phyloP scores from a whole-genome alignment of 1,140 invertebrate species.

The Solen grandis region DNA sequence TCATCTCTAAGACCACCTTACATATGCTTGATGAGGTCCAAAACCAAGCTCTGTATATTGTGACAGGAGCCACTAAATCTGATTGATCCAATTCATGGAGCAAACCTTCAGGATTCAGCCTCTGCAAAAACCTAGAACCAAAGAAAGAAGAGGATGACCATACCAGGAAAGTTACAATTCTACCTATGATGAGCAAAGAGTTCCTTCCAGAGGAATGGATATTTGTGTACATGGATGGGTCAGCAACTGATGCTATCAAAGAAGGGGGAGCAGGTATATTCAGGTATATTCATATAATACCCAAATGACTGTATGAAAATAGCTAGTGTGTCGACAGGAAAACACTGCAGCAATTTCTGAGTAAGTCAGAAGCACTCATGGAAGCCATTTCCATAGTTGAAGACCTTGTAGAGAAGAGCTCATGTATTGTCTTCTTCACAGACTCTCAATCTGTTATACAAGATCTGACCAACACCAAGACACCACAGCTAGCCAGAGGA shows the following conservation, averaged over 20 bases:
- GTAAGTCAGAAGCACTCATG: no score
- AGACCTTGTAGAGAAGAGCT: no score
- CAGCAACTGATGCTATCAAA: not conserved
- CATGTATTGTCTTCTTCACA: no score
- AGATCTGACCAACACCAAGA: no score
- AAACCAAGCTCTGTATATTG: not conserved
- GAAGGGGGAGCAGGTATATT: not conserved
- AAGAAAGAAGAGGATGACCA: not conserved
- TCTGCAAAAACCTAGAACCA: not conserved
- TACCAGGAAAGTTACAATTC: no score
- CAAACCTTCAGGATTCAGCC: not conserved
- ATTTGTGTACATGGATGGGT: not conserved
- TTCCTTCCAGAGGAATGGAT: not conserved
- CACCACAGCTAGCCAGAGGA: no score
- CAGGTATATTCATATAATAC: not conserved
- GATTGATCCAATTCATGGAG: not conserved
- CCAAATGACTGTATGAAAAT: not conserved
- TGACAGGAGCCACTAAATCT: not conserved
- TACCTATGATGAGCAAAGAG: no score
- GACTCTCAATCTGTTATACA: no score
- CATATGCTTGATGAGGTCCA: not conserved
- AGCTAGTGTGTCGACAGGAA: not conserved
- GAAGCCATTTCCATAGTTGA: no score
- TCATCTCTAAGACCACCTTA: not conserved
- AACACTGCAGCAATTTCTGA: no score